phyloP scores from a whole-genome alignment of 2,888 invertebrate genomes.

The Mellilla xanthometata region DNA sequence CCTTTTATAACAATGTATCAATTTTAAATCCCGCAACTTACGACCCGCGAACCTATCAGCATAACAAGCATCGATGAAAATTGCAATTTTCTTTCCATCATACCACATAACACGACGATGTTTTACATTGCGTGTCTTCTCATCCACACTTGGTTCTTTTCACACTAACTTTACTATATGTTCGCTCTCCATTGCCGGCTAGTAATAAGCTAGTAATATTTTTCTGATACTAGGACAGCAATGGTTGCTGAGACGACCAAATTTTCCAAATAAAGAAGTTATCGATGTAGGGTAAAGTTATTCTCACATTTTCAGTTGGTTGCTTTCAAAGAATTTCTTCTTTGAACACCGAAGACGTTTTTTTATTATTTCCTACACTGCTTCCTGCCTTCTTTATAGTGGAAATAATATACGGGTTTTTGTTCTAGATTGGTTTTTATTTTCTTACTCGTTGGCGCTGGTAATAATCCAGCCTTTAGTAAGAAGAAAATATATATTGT shows the following conservation, averaged over 20 bases:
- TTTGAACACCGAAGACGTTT: slow-evolving; percentile 30
- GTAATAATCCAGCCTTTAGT: no score
- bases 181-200: no score
- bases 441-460: neutral
- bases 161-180: no score
- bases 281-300: slow-evolving; percentile 13
- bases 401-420: slow-evolving; percentile 6
- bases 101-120: slow-evolving; percentile 9
- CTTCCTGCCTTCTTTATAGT: slow-evolving; percentile 23
- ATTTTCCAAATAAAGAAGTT: no score
- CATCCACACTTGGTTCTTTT: no score
- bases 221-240: no score
- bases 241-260: no score
- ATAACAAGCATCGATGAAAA: slow-evolving; percentile 18
- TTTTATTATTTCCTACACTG: slow-evolving; percentile 44
- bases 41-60: slow-evolving; percentile 15
- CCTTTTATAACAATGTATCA: neutral
- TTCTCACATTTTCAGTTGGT: slow-evolving; percentile 23
- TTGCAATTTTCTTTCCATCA: slow-evolving; percentile 24
- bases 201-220: no score
- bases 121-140: slow-evolving; percentile 7
- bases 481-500: no score
- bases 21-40: slow-evolving; percentile 6
- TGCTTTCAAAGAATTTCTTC: slow-evolving; percentile 25
- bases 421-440: neutral